Conservation (phyloP, 1,140 invertebrate genomes). For the Drosophila grimshawi region DNA sequence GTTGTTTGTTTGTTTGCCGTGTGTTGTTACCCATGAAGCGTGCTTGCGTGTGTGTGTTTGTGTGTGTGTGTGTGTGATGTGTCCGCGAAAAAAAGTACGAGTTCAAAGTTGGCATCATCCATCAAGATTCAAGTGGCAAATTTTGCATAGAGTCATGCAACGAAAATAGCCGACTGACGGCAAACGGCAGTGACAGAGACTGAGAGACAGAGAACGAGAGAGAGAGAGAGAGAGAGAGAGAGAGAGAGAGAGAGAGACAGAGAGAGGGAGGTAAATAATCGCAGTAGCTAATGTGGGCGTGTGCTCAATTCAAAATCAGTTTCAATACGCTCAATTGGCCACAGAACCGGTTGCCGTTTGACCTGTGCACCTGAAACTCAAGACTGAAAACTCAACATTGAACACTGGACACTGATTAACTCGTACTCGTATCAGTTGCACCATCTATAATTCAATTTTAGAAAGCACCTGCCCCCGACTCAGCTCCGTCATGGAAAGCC, state of each 20-base stretch:
- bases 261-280: not conserved
- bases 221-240: too few relatives aligned
- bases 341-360: conserved; percentile 8
- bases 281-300: conserved; percentile 9
- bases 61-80: conserved; percentile 8
- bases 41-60: conserved; percentile 7
- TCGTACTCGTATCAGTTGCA: conserved; percentile 14
- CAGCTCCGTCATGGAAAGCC: too few relatives aligned
- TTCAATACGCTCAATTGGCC: conserved; percentile 27
- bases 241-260: too few relatives aligned
- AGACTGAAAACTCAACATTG: too few relatives aligned
- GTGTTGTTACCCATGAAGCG: conserved; percentile 1
- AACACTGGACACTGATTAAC: conserved; percentile 1
- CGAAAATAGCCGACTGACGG: conserved; percentile 49
- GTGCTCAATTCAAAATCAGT: conserved; percentile 40
- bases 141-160: conserved; percentile 50
- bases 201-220: too few relatives aligned
- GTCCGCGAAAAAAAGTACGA: conserved; percentile 30
- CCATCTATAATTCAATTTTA: conserved; percentile 17
- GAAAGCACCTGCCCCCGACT: not conserved
- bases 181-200: conserved; percentile 7
- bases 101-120: conserved; percentile 48
- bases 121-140: conserved; percentile 24
- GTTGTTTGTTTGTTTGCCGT: not conserved
- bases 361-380: not conserved